phyloP scores from a whole-genome alignment of 2,888 invertebrate species.

The Lydus trimaculatus region DNA sequence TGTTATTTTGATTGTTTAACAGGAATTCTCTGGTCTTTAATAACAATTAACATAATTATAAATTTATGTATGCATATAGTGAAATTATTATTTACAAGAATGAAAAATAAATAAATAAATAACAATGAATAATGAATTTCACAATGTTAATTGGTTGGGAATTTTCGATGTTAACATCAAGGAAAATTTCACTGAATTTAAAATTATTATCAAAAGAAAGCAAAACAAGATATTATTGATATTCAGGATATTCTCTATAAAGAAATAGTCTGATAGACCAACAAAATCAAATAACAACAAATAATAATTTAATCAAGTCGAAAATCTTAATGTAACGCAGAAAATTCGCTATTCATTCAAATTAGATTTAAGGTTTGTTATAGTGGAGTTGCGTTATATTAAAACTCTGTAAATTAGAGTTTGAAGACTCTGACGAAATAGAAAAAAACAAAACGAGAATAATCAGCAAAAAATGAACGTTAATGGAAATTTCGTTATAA shows the following conservation, averaged over 20 bases:
- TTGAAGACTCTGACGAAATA: neutral
- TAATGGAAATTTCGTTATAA: too few species aligned
- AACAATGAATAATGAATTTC: neutral
- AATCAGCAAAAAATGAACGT: too few species aligned
- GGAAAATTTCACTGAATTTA: neutral
- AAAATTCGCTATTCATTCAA: neutral
- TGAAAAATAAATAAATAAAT: neutral
- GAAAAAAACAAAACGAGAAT: neutral
- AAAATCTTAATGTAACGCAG: neutral
- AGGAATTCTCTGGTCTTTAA: neutral
- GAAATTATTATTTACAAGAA: neutral
- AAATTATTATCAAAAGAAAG: neutral
- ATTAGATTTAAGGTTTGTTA: neutral
- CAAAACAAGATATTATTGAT: too few species aligned
- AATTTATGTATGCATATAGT: neutral
- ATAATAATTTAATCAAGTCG: neutral
- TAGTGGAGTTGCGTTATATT: neutral
- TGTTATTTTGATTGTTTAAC: neutral
- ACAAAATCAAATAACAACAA: neutral
- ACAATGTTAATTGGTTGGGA: neutral
- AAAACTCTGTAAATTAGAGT: neutral
- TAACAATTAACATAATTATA: neutral
- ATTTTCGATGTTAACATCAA: neutral
- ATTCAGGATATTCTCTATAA: too few species aligned
- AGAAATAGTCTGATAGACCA: too few species aligned